Percentiles rank a stretch among this genome's conserved stretches.
Evolutionary conservation across 1,140 invertebrate genomes (phyloP).

Genomic region (Trialeurodes vaporariorum): DNA sequence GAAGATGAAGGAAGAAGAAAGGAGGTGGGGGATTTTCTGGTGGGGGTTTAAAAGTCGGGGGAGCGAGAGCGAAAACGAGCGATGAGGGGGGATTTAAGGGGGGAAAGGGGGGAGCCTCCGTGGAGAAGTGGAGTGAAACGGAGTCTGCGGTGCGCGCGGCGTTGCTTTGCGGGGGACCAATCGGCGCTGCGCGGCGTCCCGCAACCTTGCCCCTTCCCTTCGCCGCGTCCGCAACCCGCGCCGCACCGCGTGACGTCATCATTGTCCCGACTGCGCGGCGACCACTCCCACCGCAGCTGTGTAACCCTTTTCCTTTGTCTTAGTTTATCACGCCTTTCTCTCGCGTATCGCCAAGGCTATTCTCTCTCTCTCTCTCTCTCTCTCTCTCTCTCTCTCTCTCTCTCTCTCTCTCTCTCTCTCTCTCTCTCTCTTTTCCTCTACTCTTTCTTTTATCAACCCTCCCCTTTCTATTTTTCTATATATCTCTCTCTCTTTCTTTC

Average conservation of each 20-base stretch:
- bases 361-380: too few relatives aligned
- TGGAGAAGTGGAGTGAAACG: too few relatives aligned
- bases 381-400: too few relatives aligned
- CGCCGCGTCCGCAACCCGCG: background rate
- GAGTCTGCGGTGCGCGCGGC: background rate
- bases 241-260: background rate
- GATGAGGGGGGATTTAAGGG: background rate
- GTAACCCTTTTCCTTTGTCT: background rate
- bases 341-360: background rate
- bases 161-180: background rate
- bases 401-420: too few relatives aligned
- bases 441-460: too few relatives aligned
- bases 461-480: too few relatives aligned
- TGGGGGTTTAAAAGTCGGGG: too few relatives aligned
- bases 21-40: too few relatives aligned
- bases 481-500: too few relatives aligned
- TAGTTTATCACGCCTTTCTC: background rate
- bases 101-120: background rate
- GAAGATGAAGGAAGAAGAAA: too few relatives aligned
- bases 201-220: too few relatives aligned
- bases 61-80: background rate
- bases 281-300: background rate
- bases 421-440: too few relatives aligned
- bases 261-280: background rate
- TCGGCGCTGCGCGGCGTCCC: background rate